These are phyloP conservation scores for Myiotriccus ornatus DNA, from an alignment of 2,797 vertebrate species.

Conservation along the genomic window DNA sequence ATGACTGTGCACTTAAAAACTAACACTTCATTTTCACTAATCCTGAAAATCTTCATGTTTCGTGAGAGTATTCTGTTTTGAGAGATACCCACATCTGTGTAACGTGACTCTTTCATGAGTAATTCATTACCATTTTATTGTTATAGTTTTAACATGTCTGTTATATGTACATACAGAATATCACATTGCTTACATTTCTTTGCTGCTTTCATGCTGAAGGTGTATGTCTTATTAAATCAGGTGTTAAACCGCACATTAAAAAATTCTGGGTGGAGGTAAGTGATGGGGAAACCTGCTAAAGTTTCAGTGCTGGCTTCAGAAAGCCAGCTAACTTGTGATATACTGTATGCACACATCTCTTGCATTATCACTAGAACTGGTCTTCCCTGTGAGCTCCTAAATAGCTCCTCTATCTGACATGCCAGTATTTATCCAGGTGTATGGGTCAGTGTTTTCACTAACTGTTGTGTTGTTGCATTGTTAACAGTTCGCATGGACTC, in stretches of 20 bases:
- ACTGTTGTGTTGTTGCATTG: constrained; percentile 78
- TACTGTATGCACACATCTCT: constrained; percentile 20
- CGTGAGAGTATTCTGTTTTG: background rate
- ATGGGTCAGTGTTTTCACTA: constrained; percentile 57
- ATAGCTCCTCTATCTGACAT: background rate
- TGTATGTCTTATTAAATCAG: background rate
- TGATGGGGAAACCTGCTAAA: background rate
- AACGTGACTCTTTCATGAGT: background rate
- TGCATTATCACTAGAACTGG: background rate
- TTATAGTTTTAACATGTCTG: constrained; percentile 14
- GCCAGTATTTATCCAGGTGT: background rate
- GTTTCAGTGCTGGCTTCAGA: background rate
- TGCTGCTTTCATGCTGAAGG: constrained; percentile 32
- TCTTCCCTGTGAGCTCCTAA: background rate
- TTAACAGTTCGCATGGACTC: constrained; percentile 99
- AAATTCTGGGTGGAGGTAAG: constrained; percentile 9
- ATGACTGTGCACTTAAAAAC: background rate
- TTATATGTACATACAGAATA: constrained; percentile 36
- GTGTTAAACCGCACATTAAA: background rate
- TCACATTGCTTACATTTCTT: constrained; percentile 13
- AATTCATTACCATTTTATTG: constrained; percentile 24
- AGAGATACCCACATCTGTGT: background rate
- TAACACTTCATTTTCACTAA: background rate
- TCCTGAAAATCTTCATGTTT: background rate
- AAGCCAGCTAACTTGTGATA: constrained; percentile 36